Evolutionary conservation across 2,888 invertebrate genomes (phyloP).

Genomic region (Clunio marinus): DNA sequence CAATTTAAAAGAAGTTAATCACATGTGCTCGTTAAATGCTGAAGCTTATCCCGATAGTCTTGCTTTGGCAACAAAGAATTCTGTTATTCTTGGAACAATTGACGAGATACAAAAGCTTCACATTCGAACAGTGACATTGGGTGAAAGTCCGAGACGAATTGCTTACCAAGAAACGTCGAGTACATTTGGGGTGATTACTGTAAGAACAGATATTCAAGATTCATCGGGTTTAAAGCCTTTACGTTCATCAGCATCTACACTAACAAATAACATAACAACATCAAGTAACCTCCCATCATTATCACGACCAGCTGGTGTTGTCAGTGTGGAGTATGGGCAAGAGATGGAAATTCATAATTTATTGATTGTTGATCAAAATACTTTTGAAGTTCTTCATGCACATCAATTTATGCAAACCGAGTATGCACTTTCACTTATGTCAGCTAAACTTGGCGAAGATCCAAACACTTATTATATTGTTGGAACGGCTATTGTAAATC

Average conservation of each 20-base stretch:
- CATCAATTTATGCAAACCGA: conserved; percentile 90
- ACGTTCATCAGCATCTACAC: conserved; percentile 73
- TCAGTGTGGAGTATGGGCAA: conserved; percentile 58
- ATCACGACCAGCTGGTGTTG: conserved; percentile 51
- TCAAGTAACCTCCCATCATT: conserved; percentile 56
- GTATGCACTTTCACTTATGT: conserved; percentile 85
- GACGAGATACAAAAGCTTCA: conserved; percentile 98
- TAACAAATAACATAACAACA: conserved; percentile 61
- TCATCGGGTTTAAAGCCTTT: conserved; percentile 63
- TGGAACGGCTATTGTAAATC: conserved; percentile 89
- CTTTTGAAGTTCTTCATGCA: conserved; percentile 93
- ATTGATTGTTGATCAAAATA: conserved; percentile 90
- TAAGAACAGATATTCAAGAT: conserved; percentile 83
- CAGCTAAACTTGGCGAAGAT: conserved; percentile 87
- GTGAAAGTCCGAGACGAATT: conserved; percentile 90
- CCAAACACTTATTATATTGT: conserved; percentile 87
- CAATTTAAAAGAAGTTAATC: conserved; percentile 88
- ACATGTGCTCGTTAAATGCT: conserved; percentile 97
- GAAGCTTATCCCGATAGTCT: conserved; percentile 87
- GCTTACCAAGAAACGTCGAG: conserved; percentile 91
- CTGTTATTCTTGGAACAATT: conserved; percentile 85
- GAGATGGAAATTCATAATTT: conserved; percentile 89
- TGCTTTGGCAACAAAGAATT: conserved; percentile 51
- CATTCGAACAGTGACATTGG: conserved; percentile 90
- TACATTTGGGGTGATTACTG: conserved; percentile 91